Conservation (phyloP, 2,888 invertebrate genomes). For the Eupithecia inturbata region DNA sequence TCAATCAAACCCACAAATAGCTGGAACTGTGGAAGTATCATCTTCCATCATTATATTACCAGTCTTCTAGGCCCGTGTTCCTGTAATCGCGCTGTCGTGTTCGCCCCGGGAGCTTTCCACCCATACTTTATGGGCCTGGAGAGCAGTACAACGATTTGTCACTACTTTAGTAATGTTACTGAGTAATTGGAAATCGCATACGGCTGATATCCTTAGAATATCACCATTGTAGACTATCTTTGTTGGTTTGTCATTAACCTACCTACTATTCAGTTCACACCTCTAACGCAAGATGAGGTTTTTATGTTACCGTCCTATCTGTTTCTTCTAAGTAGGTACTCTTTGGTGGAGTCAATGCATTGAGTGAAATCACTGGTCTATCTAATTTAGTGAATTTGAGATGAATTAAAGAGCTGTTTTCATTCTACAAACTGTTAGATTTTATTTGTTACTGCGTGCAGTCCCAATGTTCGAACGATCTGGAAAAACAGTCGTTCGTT, state of each 20-base stretch:
- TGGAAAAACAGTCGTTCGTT: background rate
- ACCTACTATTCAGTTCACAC: too few species aligned
- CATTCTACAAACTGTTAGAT: background rate
- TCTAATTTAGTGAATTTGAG: background rate
- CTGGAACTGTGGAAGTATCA: conserved; percentile 30
- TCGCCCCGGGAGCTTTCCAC: conserved; percentile 68
- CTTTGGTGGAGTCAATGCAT: background rate
- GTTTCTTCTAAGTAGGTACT: background rate
- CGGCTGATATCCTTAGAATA: conserved; percentile 17
- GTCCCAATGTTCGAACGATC: background rate
- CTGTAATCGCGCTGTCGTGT: conserved; percentile 71
- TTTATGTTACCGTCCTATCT: background rate
- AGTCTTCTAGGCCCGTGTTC: conserved; percentile 48
- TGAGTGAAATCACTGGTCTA: background rate
- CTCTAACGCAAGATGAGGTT: background rate
- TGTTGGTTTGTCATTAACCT: background rate
- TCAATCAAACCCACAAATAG: background rate
- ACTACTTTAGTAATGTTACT: conserved; percentile 53
- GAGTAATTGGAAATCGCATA: conserved; percentile 28
- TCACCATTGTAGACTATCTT: background rate
- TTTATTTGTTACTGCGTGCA: background rate
- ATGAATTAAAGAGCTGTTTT: too few species aligned
- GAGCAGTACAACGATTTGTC: conserved; percentile 68
- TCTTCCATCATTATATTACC: conserved; percentile 33
- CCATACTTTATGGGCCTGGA: conserved; percentile 57